phyloP scores from a whole-genome alignment of 1,140 invertebrate species.

The Solen grandis region DNA sequence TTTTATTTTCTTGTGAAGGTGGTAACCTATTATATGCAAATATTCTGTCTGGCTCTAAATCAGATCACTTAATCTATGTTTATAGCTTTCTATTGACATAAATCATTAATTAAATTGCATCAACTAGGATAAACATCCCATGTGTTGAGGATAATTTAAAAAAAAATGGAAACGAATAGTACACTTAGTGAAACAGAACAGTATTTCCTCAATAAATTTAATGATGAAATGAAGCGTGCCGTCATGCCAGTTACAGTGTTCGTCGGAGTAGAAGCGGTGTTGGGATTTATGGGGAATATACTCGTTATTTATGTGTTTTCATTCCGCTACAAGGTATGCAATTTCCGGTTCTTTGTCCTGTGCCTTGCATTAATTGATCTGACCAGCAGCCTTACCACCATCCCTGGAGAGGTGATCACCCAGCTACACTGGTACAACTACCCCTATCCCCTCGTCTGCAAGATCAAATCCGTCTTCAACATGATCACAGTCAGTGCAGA shows the following conservation, averaged over 20 bases:
- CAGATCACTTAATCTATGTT: too few relatives aligned
- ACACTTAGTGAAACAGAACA: too few relatives aligned
- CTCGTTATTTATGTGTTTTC: conserved; percentile 64
- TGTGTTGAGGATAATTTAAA: too few relatives aligned
- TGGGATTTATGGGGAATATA: conserved; percentile 61
- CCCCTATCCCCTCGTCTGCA: conserved; percentile 52
- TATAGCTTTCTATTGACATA: too few relatives aligned
- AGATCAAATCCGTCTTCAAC: conserved; percentile 59
- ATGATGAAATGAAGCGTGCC: conserved; percentile 45
- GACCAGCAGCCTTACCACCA: conserved; percentile 60
- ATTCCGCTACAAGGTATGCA: conserved; percentile 43
- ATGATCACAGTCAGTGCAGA: conserved; percentile 62
- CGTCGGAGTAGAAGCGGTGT: conserved; percentile 49
- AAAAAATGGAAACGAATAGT: too few relatives aligned
- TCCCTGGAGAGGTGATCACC: conserved; percentile 68
- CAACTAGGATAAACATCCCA: too few relatives aligned
- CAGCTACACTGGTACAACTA: conserved; percentile 67
- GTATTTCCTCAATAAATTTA: conserved; percentile 33
- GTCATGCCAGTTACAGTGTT: conserved; percentile 57
- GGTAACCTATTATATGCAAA: too few relatives aligned
- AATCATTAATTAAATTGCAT: too few relatives aligned
- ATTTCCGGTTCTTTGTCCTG: conserved; percentile 60
- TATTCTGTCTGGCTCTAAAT: too few relatives aligned
- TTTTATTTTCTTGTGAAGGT: too few relatives aligned
- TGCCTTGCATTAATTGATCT: conserved; percentile 62